Evolutionary conservation across 2,888 invertebrate species (phyloP).

Genomic region (Oligia latruncula): DNA sequence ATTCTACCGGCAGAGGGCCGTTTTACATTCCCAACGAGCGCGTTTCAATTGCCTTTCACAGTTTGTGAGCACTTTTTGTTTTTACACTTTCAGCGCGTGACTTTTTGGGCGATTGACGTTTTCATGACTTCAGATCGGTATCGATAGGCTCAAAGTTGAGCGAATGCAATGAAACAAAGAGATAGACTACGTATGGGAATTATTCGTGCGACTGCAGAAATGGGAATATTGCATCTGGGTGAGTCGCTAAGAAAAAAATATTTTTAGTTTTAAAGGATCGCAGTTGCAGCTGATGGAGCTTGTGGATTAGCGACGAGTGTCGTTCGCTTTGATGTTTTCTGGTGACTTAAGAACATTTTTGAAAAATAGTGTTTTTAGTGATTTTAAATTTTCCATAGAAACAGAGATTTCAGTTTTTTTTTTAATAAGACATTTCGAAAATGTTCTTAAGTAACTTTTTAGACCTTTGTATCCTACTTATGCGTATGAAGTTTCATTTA

Average conservation of each 20-base stretch:
- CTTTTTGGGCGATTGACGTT: slow-evolving; percentile 51
- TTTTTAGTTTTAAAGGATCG: not conserved
- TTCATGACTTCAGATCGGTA: slow-evolving; percentile 52
- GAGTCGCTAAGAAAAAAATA: not conserved
- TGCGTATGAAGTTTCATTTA: too few species aligned
- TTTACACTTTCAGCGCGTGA: slow-evolving; percentile 49
- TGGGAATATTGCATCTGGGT: slow-evolving; percentile 15
- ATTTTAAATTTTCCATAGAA: too few species aligned
- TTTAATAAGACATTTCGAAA: too few species aligned
- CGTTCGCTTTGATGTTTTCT: slow-evolving; percentile 14
- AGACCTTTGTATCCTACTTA: too few species aligned
- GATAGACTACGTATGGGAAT: slow-evolving; percentile 11
- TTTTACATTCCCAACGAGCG: slow-evolving; percentile 61
- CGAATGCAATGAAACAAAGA: slow-evolving; percentile 33
- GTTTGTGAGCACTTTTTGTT: slow-evolving; percentile 59
- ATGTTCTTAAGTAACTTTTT: too few species aligned
- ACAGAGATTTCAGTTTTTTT: too few species aligned
- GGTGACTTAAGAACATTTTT: not conserved
- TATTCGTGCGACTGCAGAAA: not conserved
- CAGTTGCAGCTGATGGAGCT: not conserved
- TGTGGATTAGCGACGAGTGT: not conserved
- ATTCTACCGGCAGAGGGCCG: slow-evolving; percentile 35
- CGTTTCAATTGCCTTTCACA: slow-evolving; percentile 62
- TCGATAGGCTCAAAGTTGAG: slow-evolving; percentile 40
- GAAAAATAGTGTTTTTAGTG: too few species aligned